Evolutionary conservation across 92 coral and sea anemone genomes (phyloP).

Genomic region (Siderastrea siderea): DNA sequence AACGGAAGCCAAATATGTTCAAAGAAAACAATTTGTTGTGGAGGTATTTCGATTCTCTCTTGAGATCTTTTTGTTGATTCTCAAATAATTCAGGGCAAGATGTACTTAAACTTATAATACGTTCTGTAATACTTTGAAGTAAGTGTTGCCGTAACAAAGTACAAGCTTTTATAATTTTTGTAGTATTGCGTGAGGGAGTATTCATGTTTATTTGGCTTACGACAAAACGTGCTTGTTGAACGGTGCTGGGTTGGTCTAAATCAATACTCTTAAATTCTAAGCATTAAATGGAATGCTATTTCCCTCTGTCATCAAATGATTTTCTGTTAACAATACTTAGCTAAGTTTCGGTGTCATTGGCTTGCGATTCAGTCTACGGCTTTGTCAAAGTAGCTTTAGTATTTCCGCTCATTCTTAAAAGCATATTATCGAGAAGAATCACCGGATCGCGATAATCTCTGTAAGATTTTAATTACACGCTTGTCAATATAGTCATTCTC

Average conservation of each 20-base stretch:
- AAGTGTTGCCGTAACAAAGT: neutral
- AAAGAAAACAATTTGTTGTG: constrained; percentile 9
- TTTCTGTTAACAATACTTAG: constrained; percentile 23
- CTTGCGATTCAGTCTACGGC: neutral
- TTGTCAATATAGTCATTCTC: neutral
- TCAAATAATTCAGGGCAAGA: neutral
- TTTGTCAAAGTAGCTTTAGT: constrained; percentile 9
- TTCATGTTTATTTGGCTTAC: neutral
- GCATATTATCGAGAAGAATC: constrained; percentile 2
- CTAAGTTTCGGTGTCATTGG: neutral
- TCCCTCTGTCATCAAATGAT: constrained; percentile 36
- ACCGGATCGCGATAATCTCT: neutral
- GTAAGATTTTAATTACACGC: constrained; percentile 6
- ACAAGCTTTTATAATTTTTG: neutral
- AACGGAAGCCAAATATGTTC: constrained; percentile 29
- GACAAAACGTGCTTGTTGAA: neutral
- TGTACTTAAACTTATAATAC: neutral
- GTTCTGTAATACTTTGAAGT: neutral
- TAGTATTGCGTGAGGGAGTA: neutral
- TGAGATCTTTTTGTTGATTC: neutral
- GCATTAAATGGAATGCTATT: constrained; percentile 8
- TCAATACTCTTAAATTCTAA: neutral
- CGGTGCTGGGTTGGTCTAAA: neutral
- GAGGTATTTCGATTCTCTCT: neutral
- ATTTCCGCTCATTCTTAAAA: constrained; percentile 36